These are phyloP conservation scores for Zaprionus ornatus DNA, from an alignment of 1,140 invertebrate genomes.

Conservation along the genomic window DNA sequence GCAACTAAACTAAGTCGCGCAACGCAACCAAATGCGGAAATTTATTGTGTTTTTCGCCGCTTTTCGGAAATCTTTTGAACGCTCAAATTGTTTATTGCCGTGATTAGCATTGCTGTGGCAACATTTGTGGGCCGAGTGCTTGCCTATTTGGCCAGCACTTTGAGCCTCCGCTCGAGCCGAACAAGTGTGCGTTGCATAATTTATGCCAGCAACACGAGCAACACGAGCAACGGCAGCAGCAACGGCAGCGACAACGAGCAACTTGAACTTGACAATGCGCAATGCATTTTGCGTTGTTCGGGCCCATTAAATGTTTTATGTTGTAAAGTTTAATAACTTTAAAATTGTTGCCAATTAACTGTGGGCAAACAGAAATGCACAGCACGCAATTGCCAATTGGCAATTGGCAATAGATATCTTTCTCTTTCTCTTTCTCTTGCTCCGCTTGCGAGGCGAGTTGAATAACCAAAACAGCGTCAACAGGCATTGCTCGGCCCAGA, in stretches of 20 bases:
- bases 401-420: background rate
- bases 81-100: conserved; percentile 76
- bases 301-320: conserved; percentile 62
- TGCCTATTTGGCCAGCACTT: conserved; percentile 32
- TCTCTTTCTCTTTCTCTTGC: conserved; percentile 8
- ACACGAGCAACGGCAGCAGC: conserved; percentile 1
- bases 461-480: conserved; percentile 67
- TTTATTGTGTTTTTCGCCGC: conserved; percentile 67
- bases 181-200: conserved; percentile 65
- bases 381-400: conserved; percentile 65
- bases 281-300: conserved; percentile 26
- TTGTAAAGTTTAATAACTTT: conserved; percentile 78
- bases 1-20: conserved; percentile 41
- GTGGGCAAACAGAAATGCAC: conserved; percentile 62
- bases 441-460: conserved; percentile 40
- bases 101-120: conserved; percentile 74
- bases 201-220: conserved; percentile 37
- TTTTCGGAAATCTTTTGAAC: conserved; percentile 72
- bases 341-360: conserved; percentile 73
- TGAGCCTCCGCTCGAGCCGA: conserved; percentile 21
- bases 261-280: conserved; percentile 77
- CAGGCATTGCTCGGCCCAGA: conserved; percentile 46
- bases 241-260: conserved; percentile 29
- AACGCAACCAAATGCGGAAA: conserved; percentile 74
- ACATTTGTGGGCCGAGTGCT: conserved; percentile 50